Base-by-base conservation (phyloP, 1,140 invertebrate genomes). In the Apocrypta bakeri region DNA sequence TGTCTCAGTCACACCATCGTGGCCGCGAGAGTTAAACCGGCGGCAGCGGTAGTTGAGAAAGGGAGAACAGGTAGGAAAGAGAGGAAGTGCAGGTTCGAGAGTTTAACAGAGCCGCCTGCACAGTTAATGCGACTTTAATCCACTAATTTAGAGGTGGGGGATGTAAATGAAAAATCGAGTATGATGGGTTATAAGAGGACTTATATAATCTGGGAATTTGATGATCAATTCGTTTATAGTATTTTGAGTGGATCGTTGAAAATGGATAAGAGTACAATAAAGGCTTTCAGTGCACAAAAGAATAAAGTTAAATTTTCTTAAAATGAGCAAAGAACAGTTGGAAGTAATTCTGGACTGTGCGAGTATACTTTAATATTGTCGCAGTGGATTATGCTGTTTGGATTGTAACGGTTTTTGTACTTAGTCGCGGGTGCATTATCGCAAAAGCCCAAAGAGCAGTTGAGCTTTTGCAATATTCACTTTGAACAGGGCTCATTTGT, bases 111-210 rank as follows among this genome's bases (percentile, higher is more conserved):
- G 29, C 61, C 56, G 37, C 80, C 33, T 37, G 79, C 12, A 48
- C 37, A 78, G 76, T 83, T 79, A 74, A 79, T 74, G 82, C n/a
- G 61, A 79, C 69, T 83, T 83, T 83, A 79, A 78, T 83, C 82
- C 71, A 68, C 61, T 79, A 83, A 82, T 78, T 82, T 72, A 33
- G 64, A 42, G 48, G 74, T 31, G 24, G 29, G 29, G 7, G 63
- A 25, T 24, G 9, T 8, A 37, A 72, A 75, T 81, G 79, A 81
- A 75, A 48, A 75, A 64, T 25, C 37, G 66, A 68, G 7, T 25
- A 29, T 61, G 63, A 78, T 40, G 14, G 63, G 6, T 63, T 2
- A 11, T 68, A 2, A 17, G 37, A 40, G n/a, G 75, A 33, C 42
- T 25, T 77, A n/a, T n/a, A 56, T 21, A 21, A 4, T 9, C 17